Conservation (phyloP, 2,113 vertebrate genomes). For the Oostethus manadensis region DNA sequence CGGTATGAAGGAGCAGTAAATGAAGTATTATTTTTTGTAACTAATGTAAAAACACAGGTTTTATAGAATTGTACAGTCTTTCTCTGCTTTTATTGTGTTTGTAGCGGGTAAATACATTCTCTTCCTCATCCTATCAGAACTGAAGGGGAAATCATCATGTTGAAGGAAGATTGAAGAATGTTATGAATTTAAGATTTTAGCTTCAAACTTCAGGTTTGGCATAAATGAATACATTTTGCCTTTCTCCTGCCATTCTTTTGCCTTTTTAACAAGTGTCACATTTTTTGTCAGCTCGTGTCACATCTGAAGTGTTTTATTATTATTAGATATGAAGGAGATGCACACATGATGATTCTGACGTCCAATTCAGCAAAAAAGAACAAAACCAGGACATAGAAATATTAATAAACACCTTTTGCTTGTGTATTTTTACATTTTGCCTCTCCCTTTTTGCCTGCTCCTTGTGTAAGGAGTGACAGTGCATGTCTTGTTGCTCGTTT, state of each 20-base stretch:
- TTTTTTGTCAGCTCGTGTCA: constrained; percentile 38
- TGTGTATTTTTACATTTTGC: background rate
- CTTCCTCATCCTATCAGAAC: constrained; percentile 45
- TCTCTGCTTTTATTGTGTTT: constrained; percentile 65
- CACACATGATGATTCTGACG: constrained; percentile 48
- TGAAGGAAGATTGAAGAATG: constrained; percentile 66
- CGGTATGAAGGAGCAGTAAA: constrained; percentile 88
- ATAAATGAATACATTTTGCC: background rate
- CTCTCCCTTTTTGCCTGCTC: constrained; percentile 53
- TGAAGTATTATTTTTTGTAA: constrained; percentile 97
- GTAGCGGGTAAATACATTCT: constrained; percentile 34
- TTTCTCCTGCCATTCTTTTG: too few species aligned
- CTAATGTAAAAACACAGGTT: constrained; percentile 99
- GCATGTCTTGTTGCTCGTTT: constrained; percentile 68
- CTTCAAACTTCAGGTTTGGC: constrained; percentile 69
- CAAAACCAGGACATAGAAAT: constrained; percentile 29
- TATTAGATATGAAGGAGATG: constrained; percentile 48
- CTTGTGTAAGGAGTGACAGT: constrained; percentile 57
- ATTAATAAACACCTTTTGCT: too few species aligned
- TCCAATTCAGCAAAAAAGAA: constrained; percentile 50
- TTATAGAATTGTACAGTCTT: constrained; percentile 99
- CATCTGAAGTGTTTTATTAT: constrained; percentile 33
- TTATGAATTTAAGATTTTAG: constrained; percentile 66
- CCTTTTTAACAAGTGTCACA: constrained; percentile 35
- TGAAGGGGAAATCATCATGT: constrained; percentile 53